Conservation (phyloP, 1,140 invertebrate genomes). For the Argopecten irradians region DNA sequence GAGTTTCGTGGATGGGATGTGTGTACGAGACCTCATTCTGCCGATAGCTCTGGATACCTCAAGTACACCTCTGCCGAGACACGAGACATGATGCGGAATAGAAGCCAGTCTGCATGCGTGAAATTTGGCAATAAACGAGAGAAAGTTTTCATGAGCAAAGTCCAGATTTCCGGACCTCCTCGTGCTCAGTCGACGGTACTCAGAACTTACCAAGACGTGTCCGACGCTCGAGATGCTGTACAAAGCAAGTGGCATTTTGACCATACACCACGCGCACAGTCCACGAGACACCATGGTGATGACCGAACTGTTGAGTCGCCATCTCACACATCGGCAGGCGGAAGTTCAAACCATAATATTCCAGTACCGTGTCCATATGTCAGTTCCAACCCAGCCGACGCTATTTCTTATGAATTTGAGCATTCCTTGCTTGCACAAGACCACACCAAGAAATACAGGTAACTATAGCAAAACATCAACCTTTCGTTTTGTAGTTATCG, state of each 20-base stretch:
- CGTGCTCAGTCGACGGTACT: not conserved
- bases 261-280: not conserved
- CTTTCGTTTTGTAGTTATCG: too few relatives aligned
- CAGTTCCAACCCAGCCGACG: not conserved
- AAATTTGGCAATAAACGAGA: not conserved
- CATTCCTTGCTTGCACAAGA: constrained; percentile 33
- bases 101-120: constrained; percentile 1
- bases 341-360: not conserved
- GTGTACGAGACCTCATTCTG: constrained; percentile 34
- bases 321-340: not conserved
- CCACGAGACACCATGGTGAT: not conserved
- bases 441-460: constrained; percentile 45
- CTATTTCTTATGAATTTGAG: constrained; percentile 35
- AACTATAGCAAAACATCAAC: not conserved
- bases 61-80: not conserved
- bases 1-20: constrained; percentile 37
- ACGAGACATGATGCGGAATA: not conserved
- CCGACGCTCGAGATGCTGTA: not conserved
- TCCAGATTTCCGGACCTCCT: not conserved
- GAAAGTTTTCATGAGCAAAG: not conserved
- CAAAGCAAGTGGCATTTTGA: not conserved
- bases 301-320: not conserved
- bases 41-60: constrained; percentile 3
- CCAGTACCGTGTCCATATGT: not conserved
- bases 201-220: not conserved